Base-by-base conservation (phyloP, 2,888 invertebrate species). In the Caenorhabditis sp. region DNA sequence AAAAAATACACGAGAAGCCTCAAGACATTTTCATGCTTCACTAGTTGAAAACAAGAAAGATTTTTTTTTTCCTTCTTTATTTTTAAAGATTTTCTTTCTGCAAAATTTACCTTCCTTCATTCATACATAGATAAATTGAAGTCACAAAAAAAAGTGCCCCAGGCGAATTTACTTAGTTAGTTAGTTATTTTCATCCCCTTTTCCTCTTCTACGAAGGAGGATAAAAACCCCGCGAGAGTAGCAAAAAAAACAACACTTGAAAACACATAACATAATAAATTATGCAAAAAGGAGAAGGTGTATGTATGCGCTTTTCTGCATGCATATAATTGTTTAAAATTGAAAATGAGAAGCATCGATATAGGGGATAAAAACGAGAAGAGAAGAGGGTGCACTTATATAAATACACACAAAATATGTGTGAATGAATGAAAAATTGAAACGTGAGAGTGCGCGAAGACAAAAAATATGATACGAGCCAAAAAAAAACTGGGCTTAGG, bases 311-410 rank as follows among this genome's bases (percentile, higher is more conserved):
- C 43, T 43, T 43, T 43, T 43, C 43, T 43, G 43, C 43, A 43
- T 43, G 43, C 43, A 43, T 43, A 43, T 43, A 43, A 43, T 43
- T 43, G 43, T 43, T 43, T 43, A 43, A 43, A 43, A 43, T 43
- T 43, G 43, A 43, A 43, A 43, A 43, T 14, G 43, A 43, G 43
- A 14, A 43, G 43, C 43, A 10, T 43, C 43, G 31, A 31, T 31
- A 31, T 31, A 31, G 31, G 31, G 31, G 31, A 31, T 31, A 31
- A 31, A 43, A 43, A 43, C 17, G 43, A 12, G 43, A 14, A 43
- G 43, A 14, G 43, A 17, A 43, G 17, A 43, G 43, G 43, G 43
- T 43, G 43, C 43, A 43, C 43, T 17, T 43, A 43, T 43, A 36
- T 10, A 36, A 8, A 36, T 10, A 36, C 10, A 36, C 10, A 36